Evolutionary conservation across 2,113 vertebrate genomes (phyloP), one percentile per base, ranked within the genome.

Genomic region (Sialia sialis): DNA sequence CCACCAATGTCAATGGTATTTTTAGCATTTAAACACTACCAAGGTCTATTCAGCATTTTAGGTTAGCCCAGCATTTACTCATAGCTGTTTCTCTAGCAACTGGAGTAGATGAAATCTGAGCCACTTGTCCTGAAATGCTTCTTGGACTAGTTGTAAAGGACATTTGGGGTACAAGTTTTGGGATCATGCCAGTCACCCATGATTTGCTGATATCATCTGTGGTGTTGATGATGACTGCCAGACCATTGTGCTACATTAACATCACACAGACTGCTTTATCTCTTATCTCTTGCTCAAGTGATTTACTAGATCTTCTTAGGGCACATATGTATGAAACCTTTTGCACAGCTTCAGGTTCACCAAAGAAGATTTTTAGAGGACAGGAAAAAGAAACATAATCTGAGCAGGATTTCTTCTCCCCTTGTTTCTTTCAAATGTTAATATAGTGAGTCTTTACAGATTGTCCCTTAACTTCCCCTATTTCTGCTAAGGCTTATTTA

Each of bases 161-260:
- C 76, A 60, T 80, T 55, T 90, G 55, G 74, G 77, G 52, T 90
- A 74, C 59, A 84, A 68, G 68, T 80, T 93, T 43, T 90, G 52
- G 56, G 75, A 95, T 59, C 52, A 30, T 30, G 68, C 60, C 82
- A 74, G 58, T 83, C 72, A 91, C 59, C 78, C 64, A 55, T 68
- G 72, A 96, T 95, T 90, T 97, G 79, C 68, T 89, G 88, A 2
- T 90, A 90, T 59, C 90, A 91, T 58, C 87, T 77, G 64, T n/a
- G 59, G 91, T 87, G 87, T n/a, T 56, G 36, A 56, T 77, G 89
- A 95, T 72, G 78, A 81, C 72, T 74, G 38, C 93, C 90, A 96
- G 89, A 89, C 70, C 87, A 43, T 48, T 64, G 69, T 62, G 77
- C 67, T 89, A 68, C 90, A 91, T 96, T 95, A 97, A 96, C 93